Evolutionary conservation across 1,140 invertebrate genomes (phyloP), one percentile per base, ranked within the genome.

Genomic region (Polyergus mexicanus): DNA sequence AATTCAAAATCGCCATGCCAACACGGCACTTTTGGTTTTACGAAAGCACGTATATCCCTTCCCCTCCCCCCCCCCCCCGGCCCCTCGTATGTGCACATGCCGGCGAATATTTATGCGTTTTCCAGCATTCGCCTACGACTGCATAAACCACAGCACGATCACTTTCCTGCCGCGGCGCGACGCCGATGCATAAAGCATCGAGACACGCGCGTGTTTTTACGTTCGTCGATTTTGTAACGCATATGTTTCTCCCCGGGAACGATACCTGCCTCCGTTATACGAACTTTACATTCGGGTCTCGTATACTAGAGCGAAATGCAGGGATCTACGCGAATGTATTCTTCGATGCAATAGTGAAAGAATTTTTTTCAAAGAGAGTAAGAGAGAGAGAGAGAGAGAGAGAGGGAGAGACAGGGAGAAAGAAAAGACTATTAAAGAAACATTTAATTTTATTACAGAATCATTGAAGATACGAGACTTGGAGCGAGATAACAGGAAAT

Each of bases 51-150:
- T 84, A 89, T 68, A 41, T 51, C 22, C 41, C 8, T 10, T 2
- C 28, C n/a, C n/a, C n/a, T n/a, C n/a, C n/a, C n/a, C n/a, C n/a
- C n/a, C n/a, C n/a, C n/a, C n/a, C n/a, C 16, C 25, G 22, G 28
- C 8, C 16, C 4, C 28, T 7, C 32, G 28, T 25, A 54, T 51
- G 38, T 5, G 87, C 65, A 13, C 41, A 60, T 22, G 51, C 41
- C 51, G 51, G 8, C 44, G 54, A 71, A 85, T 89, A 87, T 90
- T 89, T 89, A 90, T 90, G 78, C 74, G 66, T 89, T 86, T 51
- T 84, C 71, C 84, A 32, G 58, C 63, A 22, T 35, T 66, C 51
- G 65, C 60, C 78, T 74, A 72, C 78, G 88, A 69, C 68, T 89
- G 68, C 88, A 89, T 90, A 90, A 89, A 87, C 68, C 75, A 87